These are phyloP conservation scores for Mya arenaria DNA, from an alignment of 1,140 invertebrate species.

Conservation along the genomic window DNA sequence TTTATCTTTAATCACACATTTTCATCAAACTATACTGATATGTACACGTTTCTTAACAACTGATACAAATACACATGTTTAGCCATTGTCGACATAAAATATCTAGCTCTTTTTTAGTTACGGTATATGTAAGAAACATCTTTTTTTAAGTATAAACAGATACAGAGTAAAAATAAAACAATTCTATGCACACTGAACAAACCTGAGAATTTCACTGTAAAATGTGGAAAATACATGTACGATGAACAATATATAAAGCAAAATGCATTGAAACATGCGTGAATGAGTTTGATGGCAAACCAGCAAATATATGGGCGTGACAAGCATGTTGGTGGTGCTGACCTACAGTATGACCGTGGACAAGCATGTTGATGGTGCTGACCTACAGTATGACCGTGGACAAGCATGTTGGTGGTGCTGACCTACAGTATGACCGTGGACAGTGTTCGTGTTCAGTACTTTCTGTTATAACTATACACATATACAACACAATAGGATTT, in stretches of 20 bases:
- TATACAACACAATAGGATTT: neutral
- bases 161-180: neutral
- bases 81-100: neutral
- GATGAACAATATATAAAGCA: constrained; percentile 16
- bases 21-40: too few species aligned
- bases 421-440: too few species aligned
- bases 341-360: too few species aligned
- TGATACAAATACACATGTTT: neutral
- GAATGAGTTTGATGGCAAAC: neutral
- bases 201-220: constrained; percentile 40
- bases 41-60: neutral
- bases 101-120: constrained; percentile 14
- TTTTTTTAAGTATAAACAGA: neutral
- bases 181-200: neutral
- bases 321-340: too few species aligned
- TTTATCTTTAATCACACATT: too few species aligned
- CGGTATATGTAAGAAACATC: neutral
- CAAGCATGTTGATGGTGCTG: too few species aligned
- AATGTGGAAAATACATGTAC: neutral
- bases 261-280: too few species aligned
- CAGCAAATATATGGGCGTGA: neutral
- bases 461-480: neutral
- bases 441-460: neutral
- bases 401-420: too few species aligned
- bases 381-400: too few species aligned